Percentiles rank a stretch among this genome's conserved stretches.
Evolutionary conservation across 2,888 invertebrate genomes (phyloP).

Genomic region (Cryptophagus acutangulus): DNA sequence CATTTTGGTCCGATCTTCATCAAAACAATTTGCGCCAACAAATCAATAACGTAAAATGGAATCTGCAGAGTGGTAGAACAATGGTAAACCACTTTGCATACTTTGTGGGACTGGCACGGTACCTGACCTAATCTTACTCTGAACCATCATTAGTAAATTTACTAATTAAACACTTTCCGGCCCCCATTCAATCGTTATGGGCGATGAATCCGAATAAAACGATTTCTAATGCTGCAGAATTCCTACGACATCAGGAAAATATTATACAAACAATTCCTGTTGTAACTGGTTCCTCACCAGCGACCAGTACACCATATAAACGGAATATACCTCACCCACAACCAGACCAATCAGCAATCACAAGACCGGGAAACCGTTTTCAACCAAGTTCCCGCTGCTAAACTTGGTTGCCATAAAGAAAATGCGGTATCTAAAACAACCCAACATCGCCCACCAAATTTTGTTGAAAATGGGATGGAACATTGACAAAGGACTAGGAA

Average conservation of each 20-base stretch:
- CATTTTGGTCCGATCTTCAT: slow-evolving; percentile 10
- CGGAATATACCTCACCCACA: no score
- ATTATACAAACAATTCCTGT: slow-evolving; percentile 2
- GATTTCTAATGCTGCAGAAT: slow-evolving; percentile 6
- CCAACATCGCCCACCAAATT: no score
- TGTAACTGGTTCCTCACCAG: neutral
- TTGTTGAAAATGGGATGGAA: neutral
- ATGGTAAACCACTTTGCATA: slow-evolving; percentile 13
- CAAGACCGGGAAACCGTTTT: no score
- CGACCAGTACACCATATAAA: no score
- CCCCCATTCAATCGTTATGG: slow-evolving; percentile 13
- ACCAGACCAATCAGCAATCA: no score
- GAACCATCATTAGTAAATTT: slow-evolving; percentile 5
- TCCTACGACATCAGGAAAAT: slow-evolving; percentile 11
- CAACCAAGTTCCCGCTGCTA: no score
- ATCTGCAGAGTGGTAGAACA: neutral
- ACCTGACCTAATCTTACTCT: slow-evolving; percentile 7
- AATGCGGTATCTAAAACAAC: no score
- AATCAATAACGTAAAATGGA: neutral
- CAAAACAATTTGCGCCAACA: slow-evolving; percentile 10
- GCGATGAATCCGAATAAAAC: slow-evolving; percentile 8
- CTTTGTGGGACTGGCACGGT: slow-evolving; percentile 6
- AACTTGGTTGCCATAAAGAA: no score
- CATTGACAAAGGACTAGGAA: neutral
- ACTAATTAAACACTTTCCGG: slow-evolving; percentile 14